Conservation (phyloP, 2,888 invertebrate genomes). For the Pyrrhosoma nymphula region DNA sequence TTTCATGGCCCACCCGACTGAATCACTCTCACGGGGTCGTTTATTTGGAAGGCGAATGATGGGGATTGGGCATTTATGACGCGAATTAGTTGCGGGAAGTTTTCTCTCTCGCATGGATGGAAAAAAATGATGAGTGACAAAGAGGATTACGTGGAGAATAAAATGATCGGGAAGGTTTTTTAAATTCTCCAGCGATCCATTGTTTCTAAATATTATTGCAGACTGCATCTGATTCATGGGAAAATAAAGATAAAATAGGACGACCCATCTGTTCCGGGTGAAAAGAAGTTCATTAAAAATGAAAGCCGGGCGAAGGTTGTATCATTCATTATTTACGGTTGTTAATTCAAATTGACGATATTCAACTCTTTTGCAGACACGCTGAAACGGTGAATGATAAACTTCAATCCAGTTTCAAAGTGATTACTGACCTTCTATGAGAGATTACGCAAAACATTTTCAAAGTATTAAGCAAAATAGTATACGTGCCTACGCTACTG, state of each 20-base stretch:
- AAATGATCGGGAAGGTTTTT: neutral
- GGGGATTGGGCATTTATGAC: neutral
- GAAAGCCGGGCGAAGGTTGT: neutral
- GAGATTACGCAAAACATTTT: neutral
- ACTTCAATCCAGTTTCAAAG: neutral
- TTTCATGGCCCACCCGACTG: neutral
- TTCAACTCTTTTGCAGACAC: neutral
- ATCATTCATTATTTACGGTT: neutral
- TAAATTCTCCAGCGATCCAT: neutral
- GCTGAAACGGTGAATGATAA: neutral
- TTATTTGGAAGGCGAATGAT: neutral
- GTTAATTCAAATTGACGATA: neutral
- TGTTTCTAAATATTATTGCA: neutral
- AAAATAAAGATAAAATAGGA: neutral
- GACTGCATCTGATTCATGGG: neutral
- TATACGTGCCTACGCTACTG: too few species aligned
- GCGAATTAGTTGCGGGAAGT: neutral
- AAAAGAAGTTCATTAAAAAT: constrained; percentile 6
- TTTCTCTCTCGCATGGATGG: neutral
- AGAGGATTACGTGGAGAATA: neutral
- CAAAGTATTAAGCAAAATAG: too few species aligned
- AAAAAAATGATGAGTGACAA: neutral
- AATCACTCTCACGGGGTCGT: neutral
- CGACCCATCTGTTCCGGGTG: neutral
- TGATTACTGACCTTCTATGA: neutral